Percentiles rank a stretch among this genome's conserved stretches.
Conservation (phyloP, 2,113 vertebrate species). For the Mastomys natalensis region DNA sequence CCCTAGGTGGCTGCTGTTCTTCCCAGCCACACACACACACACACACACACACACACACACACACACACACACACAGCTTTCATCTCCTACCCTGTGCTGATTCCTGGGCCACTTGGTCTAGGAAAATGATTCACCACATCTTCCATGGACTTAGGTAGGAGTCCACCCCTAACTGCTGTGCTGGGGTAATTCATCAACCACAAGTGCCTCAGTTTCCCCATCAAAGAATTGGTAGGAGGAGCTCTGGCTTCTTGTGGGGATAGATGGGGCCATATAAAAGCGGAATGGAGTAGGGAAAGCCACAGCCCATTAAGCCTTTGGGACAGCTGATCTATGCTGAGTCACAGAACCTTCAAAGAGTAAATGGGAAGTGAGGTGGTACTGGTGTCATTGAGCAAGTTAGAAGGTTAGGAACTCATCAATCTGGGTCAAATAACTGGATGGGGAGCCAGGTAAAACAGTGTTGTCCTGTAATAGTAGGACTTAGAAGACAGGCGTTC, state of each 20-base stretch:
- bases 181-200: background rate
- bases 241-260: background rate
- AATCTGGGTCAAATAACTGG: background rate
- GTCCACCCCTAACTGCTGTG: background rate
- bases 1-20: background rate
- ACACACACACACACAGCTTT: background rate
- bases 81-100: background rate
- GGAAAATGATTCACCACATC: background rate
- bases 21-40: background rate
- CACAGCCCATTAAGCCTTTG: background rate
- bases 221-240: background rate
- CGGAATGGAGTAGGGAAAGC: background rate
- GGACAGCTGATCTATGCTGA: background rate
- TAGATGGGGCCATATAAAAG: background rate
- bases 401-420: background rate
- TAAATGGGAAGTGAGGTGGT: background rate
- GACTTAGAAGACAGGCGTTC: background rate
- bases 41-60: background rate
- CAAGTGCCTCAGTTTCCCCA: constrained; percentile 17
- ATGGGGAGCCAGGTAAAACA: background rate
- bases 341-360: background rate
- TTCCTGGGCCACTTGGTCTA: background rate
- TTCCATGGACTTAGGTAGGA: background rate
- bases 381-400: background rate
- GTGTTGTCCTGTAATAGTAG: background rate